Base-by-base conservation (phyloP, 2,113 vertebrate genomes). In the Phalacrocorax pelagicus region DNA sequence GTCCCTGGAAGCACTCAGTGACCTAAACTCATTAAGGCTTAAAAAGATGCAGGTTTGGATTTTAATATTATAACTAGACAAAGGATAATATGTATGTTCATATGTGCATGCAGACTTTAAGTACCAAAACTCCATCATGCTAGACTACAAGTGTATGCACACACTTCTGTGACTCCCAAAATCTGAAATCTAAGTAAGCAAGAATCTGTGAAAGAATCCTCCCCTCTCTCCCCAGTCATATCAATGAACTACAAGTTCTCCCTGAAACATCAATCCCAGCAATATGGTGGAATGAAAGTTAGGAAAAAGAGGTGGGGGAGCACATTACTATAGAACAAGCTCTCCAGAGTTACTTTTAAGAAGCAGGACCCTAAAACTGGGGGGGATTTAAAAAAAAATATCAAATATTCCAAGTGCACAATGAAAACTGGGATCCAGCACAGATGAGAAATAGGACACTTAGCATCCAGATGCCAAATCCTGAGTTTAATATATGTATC, bases 251-350 rank as follows among this genome's bases (percentile, higher is more conserved):
- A 82, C 16, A 38, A 79, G 4, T 51, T 44, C 5, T 36, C n/a
- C 51, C n/a, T 74, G 38, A 57, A 92, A 70, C 30, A 34, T 67
- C 30, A 40, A 10, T 49, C 29, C 32, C 15, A 67, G 38, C 30
- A 84, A 46, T 10, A 57, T 5, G 0, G 1, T 26, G 8, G 38
- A 84, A 62, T 26, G 70, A 77, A 79, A 73, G 57, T 27, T 47
- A 22, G 8, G 12, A n/a, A 11, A 54, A 83, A 62, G 21, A 20
- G 9, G 5, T 3, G 9, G 24, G 5, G 0, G 6, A 8, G n/a
- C 34, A 84, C 6, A 14, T 22, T 34, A 52, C 15, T 46, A 36
- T 8, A 62, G 19, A 80, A 90, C 36, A 90, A 65, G 34, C 12
- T 88, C 78, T 72, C 38, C 55, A 57, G 36, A 67, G 8, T 75